These are phyloP conservation scores for Spodoptera frugiperda DNA, from an alignment of 1,140 invertebrate species.

Conservation along the genomic window DNA sequence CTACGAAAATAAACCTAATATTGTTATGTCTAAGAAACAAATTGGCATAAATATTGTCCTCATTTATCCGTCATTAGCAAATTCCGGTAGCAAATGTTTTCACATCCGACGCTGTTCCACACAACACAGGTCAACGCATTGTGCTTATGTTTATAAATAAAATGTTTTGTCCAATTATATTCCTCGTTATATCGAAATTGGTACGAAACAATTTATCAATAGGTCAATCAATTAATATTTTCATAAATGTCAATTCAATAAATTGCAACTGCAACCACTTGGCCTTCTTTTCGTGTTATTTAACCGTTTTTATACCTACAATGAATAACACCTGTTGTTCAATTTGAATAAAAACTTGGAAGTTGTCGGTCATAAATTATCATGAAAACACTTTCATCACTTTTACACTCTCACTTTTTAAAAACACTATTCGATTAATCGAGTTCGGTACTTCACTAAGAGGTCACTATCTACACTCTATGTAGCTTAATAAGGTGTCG, in stretches of 20 bases:
- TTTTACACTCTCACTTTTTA: constrained; percentile 43
- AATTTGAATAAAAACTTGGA: constrained; percentile 26
- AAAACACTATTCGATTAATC: constrained; percentile 20
- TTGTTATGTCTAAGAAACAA: constrained; percentile 29
- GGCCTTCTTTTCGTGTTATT: constrained; percentile 29
- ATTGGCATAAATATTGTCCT: constrained; percentile 46
- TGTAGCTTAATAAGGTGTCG: neutral
- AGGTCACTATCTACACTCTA: constrained; percentile 43
- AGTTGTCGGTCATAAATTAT: constrained; percentile 9
- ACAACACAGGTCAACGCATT: constrained; percentile 71
- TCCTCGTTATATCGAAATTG: constrained; percentile 21
- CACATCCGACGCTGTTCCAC: constrained; percentile 57
- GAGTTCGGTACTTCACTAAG: neutral
- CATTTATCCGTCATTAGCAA: constrained; percentile 58
- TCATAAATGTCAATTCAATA: constrained; percentile 18
- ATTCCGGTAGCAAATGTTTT: constrained; percentile 71
- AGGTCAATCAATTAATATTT: constrained; percentile 36
- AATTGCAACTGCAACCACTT: constrained; percentile 39
- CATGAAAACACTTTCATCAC: constrained; percentile 22
- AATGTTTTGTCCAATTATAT: constrained; percentile 46
- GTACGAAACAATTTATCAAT: constrained; percentile 34
- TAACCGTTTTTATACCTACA: neutral
- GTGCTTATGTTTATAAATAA: constrained; percentile 56
- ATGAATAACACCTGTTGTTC: neutral
- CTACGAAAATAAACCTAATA: constrained; percentile 5